These are phyloP conservation scores for Plutomurus gul DNA, from an alignment of 1,140 invertebrate genomes.

Conservation along the genomic window DNA sequence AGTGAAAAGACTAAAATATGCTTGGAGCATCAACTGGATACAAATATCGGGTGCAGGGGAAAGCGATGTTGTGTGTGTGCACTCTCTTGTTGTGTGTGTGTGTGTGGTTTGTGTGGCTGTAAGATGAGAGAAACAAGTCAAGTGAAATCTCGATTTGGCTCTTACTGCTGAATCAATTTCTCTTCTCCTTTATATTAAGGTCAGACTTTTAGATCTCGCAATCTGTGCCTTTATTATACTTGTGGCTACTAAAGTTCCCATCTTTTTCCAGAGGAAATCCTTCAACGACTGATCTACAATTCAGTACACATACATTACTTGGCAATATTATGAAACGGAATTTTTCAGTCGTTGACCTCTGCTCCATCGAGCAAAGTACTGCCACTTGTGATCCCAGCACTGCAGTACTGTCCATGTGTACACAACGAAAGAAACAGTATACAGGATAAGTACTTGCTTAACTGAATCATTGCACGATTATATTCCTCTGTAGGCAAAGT, in stretches of 20 bases:
- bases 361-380: too few relatives aligned
- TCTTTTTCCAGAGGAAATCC: background rate
- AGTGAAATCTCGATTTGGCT: background rate
- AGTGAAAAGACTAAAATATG: too few relatives aligned
- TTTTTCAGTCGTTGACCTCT: background rate
- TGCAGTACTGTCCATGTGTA: too few relatives aligned
- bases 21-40: too few relatives aligned
- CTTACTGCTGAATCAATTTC: slow-evolving; percentile 6
- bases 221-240: background rate
- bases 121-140: background rate
- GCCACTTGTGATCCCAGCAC: background rate
- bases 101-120: background rate
- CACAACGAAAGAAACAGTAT: too few relatives aligned
- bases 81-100: background rate
- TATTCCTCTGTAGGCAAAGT: too few relatives aligned
- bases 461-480: too few relatives aligned
- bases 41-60: too few relatives aligned
- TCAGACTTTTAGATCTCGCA: background rate
- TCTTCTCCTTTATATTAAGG: background rate
- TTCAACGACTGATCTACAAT: background rate
- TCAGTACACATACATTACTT: background rate
- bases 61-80: too few relatives aligned
- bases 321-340: background rate
- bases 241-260: background rate
- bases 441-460: too few relatives aligned